A percentile compares a stretch with the other conserved stretches of the same genome.
These are phyloP conservation scores for Penaeus indicus DNA, from an alignment of 1,140 invertebrate species.

Conservation along the genomic window DNA sequence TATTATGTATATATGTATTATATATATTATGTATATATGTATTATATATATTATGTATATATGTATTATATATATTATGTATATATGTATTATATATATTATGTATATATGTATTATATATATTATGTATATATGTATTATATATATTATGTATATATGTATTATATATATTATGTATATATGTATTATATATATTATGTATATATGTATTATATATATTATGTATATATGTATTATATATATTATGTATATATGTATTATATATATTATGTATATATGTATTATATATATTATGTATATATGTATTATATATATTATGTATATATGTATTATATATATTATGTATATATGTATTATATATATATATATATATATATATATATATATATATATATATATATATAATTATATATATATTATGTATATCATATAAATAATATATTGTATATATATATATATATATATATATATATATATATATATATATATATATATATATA, in stretches of 20 bases:
- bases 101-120: background rate
- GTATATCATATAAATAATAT: no score
- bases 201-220: background rate
- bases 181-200: constrained; percentile 5
- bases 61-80: no score
- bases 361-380: background rate
- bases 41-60: background rate
- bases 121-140: background rate
- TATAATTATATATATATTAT: no score
- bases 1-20: background rate
- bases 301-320: background rate
- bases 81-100: background rate
- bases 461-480: no score
- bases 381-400: no score
- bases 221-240: constrained; percentile 3
- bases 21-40: background rate
- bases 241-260: constrained; percentile 17
- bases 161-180: background rate
- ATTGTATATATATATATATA: no score
- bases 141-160: background rate
- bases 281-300: constrained; percentile 13
- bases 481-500: no score
- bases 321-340: background rate
- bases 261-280: background rate
- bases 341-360: background rate